Percentiles rank a stretch among this genome's conserved stretches.
phyloP scores from a whole-genome alignment of 1,140 invertebrate genomes.

The Arion vulgaris region DNA sequence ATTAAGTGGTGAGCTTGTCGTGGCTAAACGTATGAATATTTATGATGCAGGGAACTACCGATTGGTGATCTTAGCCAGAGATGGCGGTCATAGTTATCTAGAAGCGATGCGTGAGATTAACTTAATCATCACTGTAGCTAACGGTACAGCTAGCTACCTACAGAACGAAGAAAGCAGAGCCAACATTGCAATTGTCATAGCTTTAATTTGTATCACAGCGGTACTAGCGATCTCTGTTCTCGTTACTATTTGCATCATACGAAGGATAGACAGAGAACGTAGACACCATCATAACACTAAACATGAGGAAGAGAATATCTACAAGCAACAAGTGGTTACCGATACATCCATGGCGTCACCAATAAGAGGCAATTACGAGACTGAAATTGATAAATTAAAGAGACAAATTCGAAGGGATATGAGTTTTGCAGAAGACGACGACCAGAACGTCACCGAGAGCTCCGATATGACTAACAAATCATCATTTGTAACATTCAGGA shows the following conservation, averaged over 20 bases:
- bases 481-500: slow-evolving; percentile 61
- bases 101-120: slow-evolving; percentile 52
- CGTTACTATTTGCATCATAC: slow-evolving; percentile 60
- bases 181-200: slow-evolving; percentile 61
- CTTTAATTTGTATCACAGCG: slow-evolving; percentile 60
- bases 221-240: slow-evolving; percentile 61
- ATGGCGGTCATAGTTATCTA: slow-evolving; percentile 49
- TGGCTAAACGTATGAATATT: slow-evolving; percentile 52
- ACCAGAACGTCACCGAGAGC: slow-evolving; percentile 47
- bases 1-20: slow-evolving; percentile 52
- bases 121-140: slow-evolving; percentile 53
- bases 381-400: slow-evolving; percentile 55
- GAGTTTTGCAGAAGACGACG: slow-evolving; percentile 62
- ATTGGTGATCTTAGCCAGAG: slow-evolving; percentile 54
- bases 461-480: slow-evolving; percentile 55
- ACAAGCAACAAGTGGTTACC: slow-evolving; percentile 39
- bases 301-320: slow-evolving; percentile 53
- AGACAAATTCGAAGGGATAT: slow-evolving; percentile 63
- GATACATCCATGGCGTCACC: background rate
- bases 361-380: slow-evolving; percentile 46
- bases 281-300: slow-evolving; percentile 51
- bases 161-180: slow-evolving; percentile 44
- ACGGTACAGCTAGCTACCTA: slow-evolving; percentile 45
- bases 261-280: slow-evolving; percentile 58
- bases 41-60: slow-evolving; percentile 55